Evolutionary conservation across 1,140 invertebrate species (phyloP).

Genomic region (Drosophila eugracilis): DNA sequence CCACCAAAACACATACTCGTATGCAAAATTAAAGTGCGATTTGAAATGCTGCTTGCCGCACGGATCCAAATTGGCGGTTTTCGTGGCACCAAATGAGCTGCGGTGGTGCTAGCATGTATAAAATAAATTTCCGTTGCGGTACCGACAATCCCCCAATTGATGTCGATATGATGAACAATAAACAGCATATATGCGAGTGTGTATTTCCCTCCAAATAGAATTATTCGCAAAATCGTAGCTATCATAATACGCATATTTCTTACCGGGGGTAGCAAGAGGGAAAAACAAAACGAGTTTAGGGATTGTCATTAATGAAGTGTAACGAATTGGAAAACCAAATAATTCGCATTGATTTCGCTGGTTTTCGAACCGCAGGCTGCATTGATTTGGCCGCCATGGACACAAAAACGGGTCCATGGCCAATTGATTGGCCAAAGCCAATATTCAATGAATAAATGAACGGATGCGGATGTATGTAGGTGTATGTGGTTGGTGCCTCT

Average conservation of each 20-base stretch:
- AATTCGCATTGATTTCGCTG: slow-evolving; percentile 80
- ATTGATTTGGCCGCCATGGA: slow-evolving; percentile 65
- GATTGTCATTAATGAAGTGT: slow-evolving; percentile 72
- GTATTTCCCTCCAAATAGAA: slow-evolving; percentile 45
- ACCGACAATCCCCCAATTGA: slow-evolving; percentile 20
- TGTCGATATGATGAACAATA: slow-evolving; percentile 67
- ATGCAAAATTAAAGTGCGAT: slow-evolving; percentile 74
- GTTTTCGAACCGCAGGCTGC: slow-evolving; percentile 64
- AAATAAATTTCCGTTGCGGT: slow-evolving; percentile 69
- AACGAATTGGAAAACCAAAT: slow-evolving; percentile 83
- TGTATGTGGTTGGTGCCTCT: neutral
- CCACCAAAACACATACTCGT: too few species aligned
- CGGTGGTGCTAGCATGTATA: slow-evolving; percentile 52
- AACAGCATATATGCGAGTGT: slow-evolving; percentile 32
- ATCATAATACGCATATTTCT: slow-evolving; percentile 26
- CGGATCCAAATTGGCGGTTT: slow-evolving; percentile 76
- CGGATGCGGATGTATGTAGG: slow-evolving; percentile 20
- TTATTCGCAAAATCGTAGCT: slow-evolving; percentile 55
- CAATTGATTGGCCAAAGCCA: slow-evolving; percentile 82
- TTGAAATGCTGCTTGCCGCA: slow-evolving; percentile 59
- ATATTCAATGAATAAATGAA: slow-evolving; percentile 81
- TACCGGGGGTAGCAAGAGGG: neutral
- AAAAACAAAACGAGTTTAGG: slow-evolving; percentile 29
- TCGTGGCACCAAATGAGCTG: slow-evolving; percentile 71
- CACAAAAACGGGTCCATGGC: slow-evolving; percentile 65